phyloP scores from a whole-genome alignment of 2,888 invertebrate species.

The Keiferia lycopersicella region DNA sequence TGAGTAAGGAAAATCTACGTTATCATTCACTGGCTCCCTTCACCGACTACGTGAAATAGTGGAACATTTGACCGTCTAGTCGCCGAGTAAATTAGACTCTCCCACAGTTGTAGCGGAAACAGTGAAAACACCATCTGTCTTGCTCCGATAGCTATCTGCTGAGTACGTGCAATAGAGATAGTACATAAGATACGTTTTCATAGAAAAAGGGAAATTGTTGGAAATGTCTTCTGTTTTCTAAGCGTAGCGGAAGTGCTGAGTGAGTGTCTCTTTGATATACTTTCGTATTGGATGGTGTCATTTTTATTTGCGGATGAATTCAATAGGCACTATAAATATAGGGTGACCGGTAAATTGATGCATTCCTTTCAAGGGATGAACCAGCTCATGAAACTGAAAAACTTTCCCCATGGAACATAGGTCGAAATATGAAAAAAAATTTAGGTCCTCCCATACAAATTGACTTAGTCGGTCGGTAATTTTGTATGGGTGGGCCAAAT shows the following conservation, averaged over 20 bases:
- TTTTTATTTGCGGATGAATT: background rate
- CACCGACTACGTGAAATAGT: constrained; percentile 37
- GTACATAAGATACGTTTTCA: constrained; percentile 36
- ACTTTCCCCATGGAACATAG: too few relatives aligned
- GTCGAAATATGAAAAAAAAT: too few relatives aligned
- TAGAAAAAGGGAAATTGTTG: constrained; percentile 38
- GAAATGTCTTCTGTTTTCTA: constrained; percentile 24
- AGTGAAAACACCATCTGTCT: constrained; percentile 55
- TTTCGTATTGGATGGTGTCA: background rate
- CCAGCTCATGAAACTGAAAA: too few relatives aligned
- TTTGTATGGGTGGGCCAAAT: too few relatives aligned
- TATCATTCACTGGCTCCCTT: constrained; percentile 5
- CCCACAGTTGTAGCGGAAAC: constrained; percentile 48
- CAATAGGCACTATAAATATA: background rate
- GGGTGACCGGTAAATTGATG: too few relatives aligned
- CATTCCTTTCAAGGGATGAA: too few relatives aligned
- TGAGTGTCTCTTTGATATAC: background rate
- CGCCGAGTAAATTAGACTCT: constrained; percentile 47
- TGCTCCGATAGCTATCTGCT: constrained; percentile 62
- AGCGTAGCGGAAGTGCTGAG: constrained; percentile 13
- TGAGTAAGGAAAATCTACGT: background rate
- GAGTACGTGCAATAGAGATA: constrained; percentile 45
- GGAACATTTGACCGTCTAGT: constrained; percentile 42
- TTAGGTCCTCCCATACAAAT: too few relatives aligned
- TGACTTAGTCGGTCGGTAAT: too few relatives aligned